Base-by-base conservation (phyloP, 2,113 vertebrate genomes). In the Cololabis saira region DNA sequence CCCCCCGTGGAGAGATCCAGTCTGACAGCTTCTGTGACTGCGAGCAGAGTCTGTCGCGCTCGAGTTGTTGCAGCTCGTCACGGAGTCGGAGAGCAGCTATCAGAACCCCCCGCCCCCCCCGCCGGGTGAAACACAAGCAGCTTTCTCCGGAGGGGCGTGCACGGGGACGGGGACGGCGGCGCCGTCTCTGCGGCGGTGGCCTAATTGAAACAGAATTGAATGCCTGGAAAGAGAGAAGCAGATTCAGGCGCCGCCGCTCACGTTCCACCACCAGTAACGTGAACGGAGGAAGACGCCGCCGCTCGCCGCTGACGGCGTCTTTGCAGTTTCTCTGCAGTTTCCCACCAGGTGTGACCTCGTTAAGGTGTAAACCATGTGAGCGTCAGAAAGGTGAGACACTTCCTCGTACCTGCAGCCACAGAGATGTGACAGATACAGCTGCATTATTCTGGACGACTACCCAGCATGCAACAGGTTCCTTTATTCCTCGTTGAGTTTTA, bases 11-110 rank as follows among this genome's bases (percentile, higher is more conserved):
- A 74, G 68, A 74, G 85, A 90, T 85, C 86, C 76, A 81, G 90
- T 90, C 82, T 74, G 83, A 88, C 86, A 68, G 85, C 87, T 88
- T 90, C 44, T 61, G 69, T 66, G 75, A 66, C n/a, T 21, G 67
- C 85, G 86, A 81, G 87, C 83, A 77, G 81, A 74, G 84, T 62
- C 74, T 79, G 76, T 74, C 76, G 51, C 53, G 48, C 52, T 61
- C 58, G 18, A 51, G 47, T 47, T 52, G 48, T 33, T 22, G 30
- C 49, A 9, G 24, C 62, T 22, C 22, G 42, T 48, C 24, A 48
- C 16, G 49, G 27, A 30, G 27, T 53, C 13, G 8, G 59, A 43
- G 53, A 57, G 21, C 19, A 5, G 43, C 48, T 41, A 22, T 55
- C 44, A 48, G 55, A 64, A 21, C 2, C 16, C 51, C 19, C 15